Conservation (phyloP, 2,888 invertebrate species). For the Exocentrus adspersus region DNA sequence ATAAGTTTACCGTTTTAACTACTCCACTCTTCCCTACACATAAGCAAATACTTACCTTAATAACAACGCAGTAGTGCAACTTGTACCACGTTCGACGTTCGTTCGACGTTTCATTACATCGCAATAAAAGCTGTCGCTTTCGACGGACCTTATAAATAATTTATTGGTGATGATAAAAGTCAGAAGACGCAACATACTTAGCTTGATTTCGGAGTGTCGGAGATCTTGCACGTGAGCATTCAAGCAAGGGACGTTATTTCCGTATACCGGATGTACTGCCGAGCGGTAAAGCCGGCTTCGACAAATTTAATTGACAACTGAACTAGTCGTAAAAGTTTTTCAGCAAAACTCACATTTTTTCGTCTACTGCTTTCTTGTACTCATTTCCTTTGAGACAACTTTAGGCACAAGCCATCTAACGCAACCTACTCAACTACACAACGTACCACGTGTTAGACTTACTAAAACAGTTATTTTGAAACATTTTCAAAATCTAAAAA, state of each 20-base stretch:
- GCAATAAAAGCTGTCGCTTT: constrained; percentile 22
- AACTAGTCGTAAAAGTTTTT: background rate
- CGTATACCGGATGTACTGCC: constrained; percentile 10
- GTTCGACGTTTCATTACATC: constrained; percentile 22
- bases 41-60: constrained; percentile 19
- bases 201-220: constrained; percentile 23
- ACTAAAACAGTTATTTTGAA: no score
- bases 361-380: no score
- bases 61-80: constrained; percentile 15
- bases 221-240: constrained; percentile 26
- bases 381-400: no score
- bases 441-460: no score
- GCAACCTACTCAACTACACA: no score
- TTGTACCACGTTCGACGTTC: constrained; percentile 19
- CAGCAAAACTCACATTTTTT: no score
- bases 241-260: background rate
- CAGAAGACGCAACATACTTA: constrained; percentile 28
- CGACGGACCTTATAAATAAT: constrained; percentile 23
- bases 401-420: no score
- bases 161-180: constrained; percentile 23
- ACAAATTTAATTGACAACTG: background rate
- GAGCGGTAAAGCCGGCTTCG: background rate
- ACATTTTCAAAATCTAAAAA: no score
- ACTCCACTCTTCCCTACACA: constrained; percentile 12
- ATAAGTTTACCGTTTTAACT: constrained; percentile 4